A percentile compares a stretch with the other conserved stretches of the same genome.
Evolutionary conservation across 1,140 invertebrate species (phyloP).

Genomic region (Idris sp.): DNA sequence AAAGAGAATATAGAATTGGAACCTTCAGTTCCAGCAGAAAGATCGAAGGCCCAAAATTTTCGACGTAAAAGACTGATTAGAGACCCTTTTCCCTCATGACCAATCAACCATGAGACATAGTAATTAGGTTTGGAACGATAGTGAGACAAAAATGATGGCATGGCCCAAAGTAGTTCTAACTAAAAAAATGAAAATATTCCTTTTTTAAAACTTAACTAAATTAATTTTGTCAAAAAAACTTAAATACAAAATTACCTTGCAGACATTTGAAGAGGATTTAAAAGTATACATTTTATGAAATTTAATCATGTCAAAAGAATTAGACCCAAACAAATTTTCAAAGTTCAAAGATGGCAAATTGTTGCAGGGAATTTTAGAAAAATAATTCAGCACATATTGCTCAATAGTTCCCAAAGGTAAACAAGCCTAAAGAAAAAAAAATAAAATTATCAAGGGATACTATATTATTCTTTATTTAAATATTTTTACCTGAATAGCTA

Average conservation of each 20-base stretch:
- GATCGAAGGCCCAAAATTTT: slow-evolving; percentile 89
- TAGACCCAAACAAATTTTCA: slow-evolving; percentile 70
- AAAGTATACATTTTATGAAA: slow-evolving; percentile 89
- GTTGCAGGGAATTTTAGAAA: slow-evolving; percentile 83
- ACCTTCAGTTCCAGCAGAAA: slow-evolving; percentile 86
- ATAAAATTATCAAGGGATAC: not conserved
- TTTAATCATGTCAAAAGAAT: slow-evolving; percentile 81
- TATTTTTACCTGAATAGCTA: slow-evolving; percentile 85
- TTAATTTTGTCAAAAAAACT: not conserved
- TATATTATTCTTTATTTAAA: too few relatives aligned
- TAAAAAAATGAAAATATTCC: too few relatives aligned
- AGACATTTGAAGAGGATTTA: slow-evolving; percentile 85
- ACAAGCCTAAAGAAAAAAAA: slow-evolving; percentile 80
- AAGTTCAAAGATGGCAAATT: slow-evolving; percentile 81
- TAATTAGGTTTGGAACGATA: slow-evolving; percentile 88
- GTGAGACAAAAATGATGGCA: slow-evolving; percentile 84
- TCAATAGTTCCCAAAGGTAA: slow-evolving; percentile 87
- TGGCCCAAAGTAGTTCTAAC: slow-evolving; percentile 87
- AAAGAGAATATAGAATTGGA: slow-evolving; percentile 85
- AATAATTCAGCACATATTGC: slow-evolving; percentile 81
- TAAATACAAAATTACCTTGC: too few relatives aligned
- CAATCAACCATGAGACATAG: slow-evolving; percentile 89
- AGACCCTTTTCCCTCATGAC: slow-evolving; percentile 93
- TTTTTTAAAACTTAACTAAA: too few relatives aligned
- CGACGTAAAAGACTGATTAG: slow-evolving; percentile 89